phyloP scores from a whole-genome alignment of 2,113 vertebrate genomes.

The Gavia stellata region DNA sequence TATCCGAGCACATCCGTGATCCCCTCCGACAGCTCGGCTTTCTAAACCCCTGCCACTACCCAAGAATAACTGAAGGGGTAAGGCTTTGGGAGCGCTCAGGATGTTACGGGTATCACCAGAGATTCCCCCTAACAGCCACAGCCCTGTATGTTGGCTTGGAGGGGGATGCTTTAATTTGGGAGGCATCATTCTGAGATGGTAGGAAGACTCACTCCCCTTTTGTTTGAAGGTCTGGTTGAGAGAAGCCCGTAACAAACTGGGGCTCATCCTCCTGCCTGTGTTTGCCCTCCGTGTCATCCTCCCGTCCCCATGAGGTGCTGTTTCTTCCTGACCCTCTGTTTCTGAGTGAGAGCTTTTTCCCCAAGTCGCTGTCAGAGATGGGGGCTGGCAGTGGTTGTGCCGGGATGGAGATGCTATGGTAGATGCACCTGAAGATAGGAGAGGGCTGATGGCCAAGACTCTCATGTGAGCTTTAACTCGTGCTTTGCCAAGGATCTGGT shows the following conservation, averaged over 20 bases:
- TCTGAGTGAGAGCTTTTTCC: not conserved
- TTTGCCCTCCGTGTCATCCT: fast-evolving
- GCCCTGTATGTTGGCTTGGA: not conserved
- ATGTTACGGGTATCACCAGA: not conserved
- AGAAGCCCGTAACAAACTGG: not conserved
- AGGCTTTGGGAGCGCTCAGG: conserved; percentile 5
- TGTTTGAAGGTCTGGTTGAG: not conserved
- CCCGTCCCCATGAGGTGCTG: fast-evolving
- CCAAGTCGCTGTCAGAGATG: not conserved
- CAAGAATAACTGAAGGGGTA: not conserved
- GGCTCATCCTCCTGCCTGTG: not conserved
- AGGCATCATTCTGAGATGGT: not conserved
- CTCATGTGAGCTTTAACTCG: not conserved
- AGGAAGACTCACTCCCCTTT: not conserved
- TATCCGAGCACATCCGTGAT: conserved; percentile 73
- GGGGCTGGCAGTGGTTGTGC: not conserved
- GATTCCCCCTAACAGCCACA: not conserved
- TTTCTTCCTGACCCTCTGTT: not conserved
- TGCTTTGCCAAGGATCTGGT: not conserved
- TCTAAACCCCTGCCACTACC: conserved; percentile 22
- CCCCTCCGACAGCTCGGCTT: conserved; percentile 61
- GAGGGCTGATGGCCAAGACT: not conserved
- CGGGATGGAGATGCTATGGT: not conserved
- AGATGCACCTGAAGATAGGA: not conserved
- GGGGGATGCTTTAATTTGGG: not conserved